Base-by-base conservation (phyloP, 1,140 invertebrate genomes). In the Scaptodrosophila lebanonensis region DNA sequence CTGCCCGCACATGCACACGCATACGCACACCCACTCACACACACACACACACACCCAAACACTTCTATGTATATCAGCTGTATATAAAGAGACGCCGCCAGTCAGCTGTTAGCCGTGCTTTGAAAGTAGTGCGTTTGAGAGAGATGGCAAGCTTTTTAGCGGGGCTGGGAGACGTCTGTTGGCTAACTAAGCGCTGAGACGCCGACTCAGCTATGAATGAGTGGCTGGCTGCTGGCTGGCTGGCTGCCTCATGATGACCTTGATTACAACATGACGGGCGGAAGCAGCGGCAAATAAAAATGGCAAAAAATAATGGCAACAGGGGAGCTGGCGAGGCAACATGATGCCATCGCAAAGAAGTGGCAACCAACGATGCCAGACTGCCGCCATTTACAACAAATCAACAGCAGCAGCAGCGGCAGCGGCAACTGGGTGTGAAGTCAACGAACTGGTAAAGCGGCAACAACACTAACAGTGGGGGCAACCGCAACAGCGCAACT, bases 371-470 rank as follows among this genome's bases (percentile, higher is more conserved):
- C 67, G 54, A 8, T 25, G 22, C 22, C 22, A 25, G 3, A 25
- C 22, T 25, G 22, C 22, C 44, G 44, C 45, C 22, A 39, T 44
- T 60, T 64, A 50, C 67, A 66, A 76, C 73, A 79, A 82, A 79
- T 79, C 75, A 82, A 69, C 68, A 51, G 45, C 35, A 13, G 51
- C 49, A 30, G 48, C 36, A 47, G 36, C 57, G 61, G 47, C 47
- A 57, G 52, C 50, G 52, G 15, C 35, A 73, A 73, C 53, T 77
- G 72, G 63, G 67, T 72, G 75, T 61, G 70, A 82, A 82, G 75
- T 82, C 75, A 82, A 82, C 76, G 75, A 82, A 82, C 75, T 75
- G 76, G 47, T 58, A 71, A 79, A 33, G 32, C 75, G 69, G 65
- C 75, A 82, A 75, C 59, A 60, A 22, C 25, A 65, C 68, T 50